These are phyloP conservation scores for Digitonthophagus gazella DNA, from an alignment of 2,888 invertebrate species.

Conservation along the genomic window DNA sequence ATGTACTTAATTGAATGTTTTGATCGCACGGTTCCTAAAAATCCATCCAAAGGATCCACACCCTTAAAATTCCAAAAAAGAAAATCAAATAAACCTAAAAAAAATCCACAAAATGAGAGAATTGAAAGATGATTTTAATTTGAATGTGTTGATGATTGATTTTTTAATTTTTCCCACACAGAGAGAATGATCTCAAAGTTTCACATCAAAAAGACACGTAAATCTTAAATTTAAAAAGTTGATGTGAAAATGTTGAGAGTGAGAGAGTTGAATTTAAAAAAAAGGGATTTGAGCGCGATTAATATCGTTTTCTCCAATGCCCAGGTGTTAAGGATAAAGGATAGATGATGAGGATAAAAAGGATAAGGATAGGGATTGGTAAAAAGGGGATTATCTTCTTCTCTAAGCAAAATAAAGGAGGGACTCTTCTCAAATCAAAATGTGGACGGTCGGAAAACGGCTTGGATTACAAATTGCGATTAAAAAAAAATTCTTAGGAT, in stretches of 20 bases:
- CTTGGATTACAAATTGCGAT: too few species aligned
- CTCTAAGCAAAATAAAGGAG: not conserved
- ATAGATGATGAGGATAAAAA: constrained; percentile 9
- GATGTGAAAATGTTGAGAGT: not conserved
- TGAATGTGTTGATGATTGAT: too few species aligned
- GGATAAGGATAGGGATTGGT: not conserved
- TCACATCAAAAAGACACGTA: not conserved
- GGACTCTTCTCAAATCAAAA: not conserved
- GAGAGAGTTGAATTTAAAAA: not conserved
- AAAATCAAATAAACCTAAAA: too few species aligned
- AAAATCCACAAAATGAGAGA: too few species aligned
- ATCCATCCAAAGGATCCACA: too few species aligned
- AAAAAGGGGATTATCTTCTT: constrained; percentile 1
- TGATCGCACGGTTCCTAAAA: not conserved
- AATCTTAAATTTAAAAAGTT: not conserved
- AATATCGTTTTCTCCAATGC: not conserved
- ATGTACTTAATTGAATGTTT: not conserved
- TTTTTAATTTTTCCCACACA: too few species aligned
- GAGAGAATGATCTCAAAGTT: too few species aligned
- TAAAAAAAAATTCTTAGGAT: too few species aligned
- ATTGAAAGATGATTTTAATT: too few species aligned
- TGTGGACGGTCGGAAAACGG: too few species aligned
- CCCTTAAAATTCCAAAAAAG: too few species aligned
- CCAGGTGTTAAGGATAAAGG: not conserved
- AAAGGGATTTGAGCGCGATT: too few species aligned